Evolutionary conservation across 2,797 vertebrate species (phyloP), one percentile per base, ranked within the genome.

Genomic region (Anguilla marmorata): DNA sequence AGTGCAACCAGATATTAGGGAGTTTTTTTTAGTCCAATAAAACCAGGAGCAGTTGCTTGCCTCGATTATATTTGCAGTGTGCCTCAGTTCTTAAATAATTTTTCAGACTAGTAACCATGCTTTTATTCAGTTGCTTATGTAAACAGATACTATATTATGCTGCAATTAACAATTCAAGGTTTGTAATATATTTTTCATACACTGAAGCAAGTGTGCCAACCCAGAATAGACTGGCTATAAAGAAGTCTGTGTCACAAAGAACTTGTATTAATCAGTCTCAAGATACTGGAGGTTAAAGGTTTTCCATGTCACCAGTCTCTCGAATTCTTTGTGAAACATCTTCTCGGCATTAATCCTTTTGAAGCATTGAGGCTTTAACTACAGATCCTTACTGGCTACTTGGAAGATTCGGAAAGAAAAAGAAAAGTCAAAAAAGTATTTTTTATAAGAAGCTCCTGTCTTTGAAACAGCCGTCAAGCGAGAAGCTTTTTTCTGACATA

Each of bases 341-440:
- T 76, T 88, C 82, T 85, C 9, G 7, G 83, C 21, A 88, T 45
- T 79, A 88, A 88, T 85, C 66, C 24, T 8, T 37, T 72, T 84
- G 66, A 85, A 85, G 74, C 69, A 9, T 52, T 85, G 50, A 12
- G 50, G 11, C 52, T 66, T 76, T 85, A 84, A 16, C 12, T 21
- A n/a, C 27, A 5, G 30, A 88, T 88, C 30, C 82, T 41, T 48
- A 30, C 9, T 69, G 63, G 60, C 69, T 60, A 63, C 37, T 56
- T 24, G 6, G 85, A 58, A 86, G 84, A 60, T 41, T n/a, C 33
- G 11, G 16, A 48, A 86, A 21, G 16, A 24, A 66, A 21, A 85
- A 30, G 24, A 85, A 63, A 24, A 21, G 30, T 4, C 21, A 24
- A 24, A n/a, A 63, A 66, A 37, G 41, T 12, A 24, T 60, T 30